phyloP scores from a whole-genome alignment of 2,797 vertebrate genomes.

The Pristis pectinata region DNA sequence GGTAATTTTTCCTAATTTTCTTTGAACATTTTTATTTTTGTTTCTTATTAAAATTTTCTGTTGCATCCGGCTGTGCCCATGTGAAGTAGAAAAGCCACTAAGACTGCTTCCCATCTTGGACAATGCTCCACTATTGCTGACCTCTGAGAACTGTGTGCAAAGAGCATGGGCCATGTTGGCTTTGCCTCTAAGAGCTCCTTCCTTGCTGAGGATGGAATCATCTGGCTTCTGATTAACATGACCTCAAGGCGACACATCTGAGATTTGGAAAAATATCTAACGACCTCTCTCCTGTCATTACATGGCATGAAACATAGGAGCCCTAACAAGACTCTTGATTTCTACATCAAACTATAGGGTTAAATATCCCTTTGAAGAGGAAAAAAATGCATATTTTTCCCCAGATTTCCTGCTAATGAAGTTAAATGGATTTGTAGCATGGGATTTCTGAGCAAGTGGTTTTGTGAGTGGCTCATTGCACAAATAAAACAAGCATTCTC shows the following conservation, averaged over 20 bases:
- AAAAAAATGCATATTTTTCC: not conserved
- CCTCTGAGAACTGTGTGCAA: not conserved
- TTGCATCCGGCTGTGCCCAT: not conserved
- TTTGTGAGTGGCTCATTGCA: not conserved
- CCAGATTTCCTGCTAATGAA: not conserved
- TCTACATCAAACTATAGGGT: not conserved
- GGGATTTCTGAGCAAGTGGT: not conserved
- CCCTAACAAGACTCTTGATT: no score
- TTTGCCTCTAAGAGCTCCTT: not conserved
- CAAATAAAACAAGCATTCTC: constrained; percentile 8
- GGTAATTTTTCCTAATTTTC: not conserved
- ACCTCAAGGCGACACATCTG: not conserved
- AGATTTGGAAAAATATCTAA: not conserved
- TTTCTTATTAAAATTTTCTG: not conserved
- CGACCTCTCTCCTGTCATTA: no score
- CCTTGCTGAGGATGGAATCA: not conserved
- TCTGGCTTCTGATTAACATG: not conserved
- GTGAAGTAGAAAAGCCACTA: not conserved
- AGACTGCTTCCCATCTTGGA: not conserved
- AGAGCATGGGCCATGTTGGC: not conserved
- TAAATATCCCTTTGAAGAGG: not conserved
- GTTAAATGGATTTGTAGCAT: not conserved
- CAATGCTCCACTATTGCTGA: not conserved
- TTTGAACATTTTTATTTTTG: not conserved
- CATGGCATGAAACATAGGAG: not conserved